A percentile compares a stretch with the other conserved stretches of the same genome.
Conservation (phyloP, 2,797 vertebrate species). For the Tarsius wallacei region DNA sequence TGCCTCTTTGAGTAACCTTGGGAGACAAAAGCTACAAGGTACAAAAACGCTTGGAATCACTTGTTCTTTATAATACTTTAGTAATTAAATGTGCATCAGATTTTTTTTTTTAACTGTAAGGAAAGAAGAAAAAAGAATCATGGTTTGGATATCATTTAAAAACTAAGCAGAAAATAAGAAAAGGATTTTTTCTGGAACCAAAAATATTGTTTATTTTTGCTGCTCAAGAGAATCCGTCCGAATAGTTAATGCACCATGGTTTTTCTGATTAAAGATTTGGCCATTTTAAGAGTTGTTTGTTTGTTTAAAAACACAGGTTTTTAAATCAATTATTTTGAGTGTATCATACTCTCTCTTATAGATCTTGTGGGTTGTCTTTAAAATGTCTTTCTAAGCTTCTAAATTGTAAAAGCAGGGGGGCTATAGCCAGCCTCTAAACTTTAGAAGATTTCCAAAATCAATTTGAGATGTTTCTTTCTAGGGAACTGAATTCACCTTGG, state of each 20-base stretch:
- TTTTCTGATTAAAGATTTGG: not conserved
- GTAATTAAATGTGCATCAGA: not conserved
- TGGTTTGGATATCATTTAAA: not conserved
- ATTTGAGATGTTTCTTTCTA: not conserved
- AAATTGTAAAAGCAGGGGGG: not conserved
- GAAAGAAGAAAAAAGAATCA: not conserved
- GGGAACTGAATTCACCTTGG: not conserved
- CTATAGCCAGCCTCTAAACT: not conserved
- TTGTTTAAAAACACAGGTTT: not conserved
- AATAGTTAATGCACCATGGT: not conserved
- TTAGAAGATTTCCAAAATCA: not conserved
- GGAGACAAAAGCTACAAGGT: not conserved
- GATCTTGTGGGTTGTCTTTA: not conserved
- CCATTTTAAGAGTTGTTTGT: not conserved
- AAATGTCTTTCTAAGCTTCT: conserved; percentile 45
- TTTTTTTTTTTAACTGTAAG: not conserved
- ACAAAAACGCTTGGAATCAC: not conserved
- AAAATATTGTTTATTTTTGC: not conserved
- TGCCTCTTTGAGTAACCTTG: not conserved
- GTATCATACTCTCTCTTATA: not conserved
- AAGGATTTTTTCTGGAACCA: not conserved
- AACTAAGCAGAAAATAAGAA: not conserved
- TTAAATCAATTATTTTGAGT: not conserved
- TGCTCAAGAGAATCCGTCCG: not conserved
- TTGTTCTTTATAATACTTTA: not conserved